Evolutionary conservation across 2,797 vertebrate genomes (phyloP), one percentile per base, ranked within the genome.

Genomic region (Bradypodion pumilum): DNA sequence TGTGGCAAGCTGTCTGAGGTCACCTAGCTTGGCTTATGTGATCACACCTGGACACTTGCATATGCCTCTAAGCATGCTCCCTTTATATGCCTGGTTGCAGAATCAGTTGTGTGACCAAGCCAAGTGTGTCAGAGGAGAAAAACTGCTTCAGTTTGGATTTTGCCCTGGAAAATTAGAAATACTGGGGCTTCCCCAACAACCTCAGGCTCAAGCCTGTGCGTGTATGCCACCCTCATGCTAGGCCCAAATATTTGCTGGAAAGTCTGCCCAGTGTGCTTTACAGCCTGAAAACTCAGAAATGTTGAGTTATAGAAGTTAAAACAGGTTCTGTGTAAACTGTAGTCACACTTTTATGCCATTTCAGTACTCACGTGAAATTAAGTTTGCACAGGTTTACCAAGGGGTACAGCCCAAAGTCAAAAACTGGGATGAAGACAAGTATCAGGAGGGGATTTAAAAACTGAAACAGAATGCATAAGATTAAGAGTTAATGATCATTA

Each of bases 381-480:
- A 99, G 95, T 91, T 96, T 96, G 93, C 98, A 98, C 87, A 96
- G 94, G 89, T 92, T 91, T 42, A 98, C 78, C 42, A 99, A 96
- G 1, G 97, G 98, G 89, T 99, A 99, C 78, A 99, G 90, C 63
- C 97, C 93, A 92, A 99, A 94, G 93, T 99, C 98, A 94, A 99
- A 99, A 92, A 98, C 81, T 19, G 98, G 98, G 87, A 99, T 96
- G 81, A 99, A 98, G 90, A 98, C 35, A 81, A 99, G 97, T 90
- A 99, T 98, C 95, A 99, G 93, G 94, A 99, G 93, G 81, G 98
- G 96, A 74, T 98, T 99, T 94, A 99, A 91, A 93, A 98, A 97
- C 98, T 99, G 95, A 46, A 94, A 94, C 78, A 91, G 79, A 93
- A 93, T 85, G 66, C 35, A 76, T n/a, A 70, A 91, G 66, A 90